These are phyloP conservation scores for Paedocypris micromegethes DNA, from an alignment of 2,797 vertebrate species.

Conservation along the genomic window DNA sequence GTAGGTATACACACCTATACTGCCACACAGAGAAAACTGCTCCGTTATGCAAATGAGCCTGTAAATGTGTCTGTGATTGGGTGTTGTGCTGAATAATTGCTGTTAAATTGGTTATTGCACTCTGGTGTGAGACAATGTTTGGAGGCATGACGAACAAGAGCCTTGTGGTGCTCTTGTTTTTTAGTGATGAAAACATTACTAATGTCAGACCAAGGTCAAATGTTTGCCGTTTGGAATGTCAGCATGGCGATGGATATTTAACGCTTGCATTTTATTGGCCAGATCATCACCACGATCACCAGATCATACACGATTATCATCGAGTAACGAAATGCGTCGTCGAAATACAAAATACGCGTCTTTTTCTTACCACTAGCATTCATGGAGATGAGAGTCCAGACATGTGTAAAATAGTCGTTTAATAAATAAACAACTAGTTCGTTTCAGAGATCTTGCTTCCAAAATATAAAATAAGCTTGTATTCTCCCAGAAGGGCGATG, in stretches of 20 bases:
- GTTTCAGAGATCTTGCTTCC: too few relatives aligned
- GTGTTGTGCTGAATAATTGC: slow-evolving; percentile 44
- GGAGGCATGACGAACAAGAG: slow-evolving; percentile 43
- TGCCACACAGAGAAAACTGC: slow-evolving; percentile 36
- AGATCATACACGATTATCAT: too few relatives aligned
- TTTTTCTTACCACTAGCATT: too few relatives aligned
- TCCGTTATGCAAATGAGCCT: slow-evolving; percentile 43
- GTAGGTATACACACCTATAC: background rate
- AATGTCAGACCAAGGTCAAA: slow-evolving; percentile 45
- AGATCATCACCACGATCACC: too few relatives aligned
- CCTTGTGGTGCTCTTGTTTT: slow-evolving; percentile 39
- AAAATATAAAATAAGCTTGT: too few relatives aligned
- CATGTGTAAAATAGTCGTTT: too few relatives aligned
- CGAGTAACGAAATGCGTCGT: too few relatives aligned
- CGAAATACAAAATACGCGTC: too few relatives aligned
- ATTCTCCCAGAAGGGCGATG: too few relatives aligned
- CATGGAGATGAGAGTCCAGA: too few relatives aligned
- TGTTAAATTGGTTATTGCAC: slow-evolving; percentile 48
- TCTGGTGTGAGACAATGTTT: slow-evolving; percentile 40
- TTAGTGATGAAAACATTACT: slow-evolving; percentile 38
- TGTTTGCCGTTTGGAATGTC: slow-evolving; percentile 13
- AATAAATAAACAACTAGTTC: too few relatives aligned
- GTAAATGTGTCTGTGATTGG: slow-evolving; percentile 39
- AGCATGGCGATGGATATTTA: slow-evolving; percentile 41
- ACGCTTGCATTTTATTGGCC: too few relatives aligned